Percentiles rank a stretch among this genome's conserved stretches.
phyloP scores from a whole-genome alignment of 2,888 invertebrate genomes.

The Acrobasis consociella region DNA sequence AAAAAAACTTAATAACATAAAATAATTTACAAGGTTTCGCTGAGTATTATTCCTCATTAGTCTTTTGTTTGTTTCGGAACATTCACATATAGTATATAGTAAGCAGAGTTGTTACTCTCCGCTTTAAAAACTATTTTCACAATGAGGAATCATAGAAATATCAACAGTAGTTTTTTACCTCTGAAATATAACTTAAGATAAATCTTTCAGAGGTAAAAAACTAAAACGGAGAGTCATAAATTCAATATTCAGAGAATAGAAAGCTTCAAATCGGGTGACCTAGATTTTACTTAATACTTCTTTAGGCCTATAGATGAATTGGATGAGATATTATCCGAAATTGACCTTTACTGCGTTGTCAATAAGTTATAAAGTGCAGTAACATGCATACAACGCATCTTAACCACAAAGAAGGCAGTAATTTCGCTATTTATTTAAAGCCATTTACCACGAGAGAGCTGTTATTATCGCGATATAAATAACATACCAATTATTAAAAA shows the following conservation, averaged over 20 bases:
- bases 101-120: no score
- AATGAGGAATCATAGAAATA: no score
- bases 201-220: no score
- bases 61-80: conserved; percentile 29
- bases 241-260: background rate
- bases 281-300: background rate
- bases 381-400: background rate
- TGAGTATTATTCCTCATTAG: conserved; percentile 42
- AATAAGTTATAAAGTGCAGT: background rate
- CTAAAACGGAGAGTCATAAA: background rate
- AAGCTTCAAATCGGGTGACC: background rate
- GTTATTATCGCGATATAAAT: background rate
- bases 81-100: background rate
- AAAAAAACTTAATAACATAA: conserved; percentile 4
- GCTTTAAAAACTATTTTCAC: no score
- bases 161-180: no score
- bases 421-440: background rate
- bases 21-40: conserved; percentile 28
- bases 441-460: background rate
- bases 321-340: background rate
- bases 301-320: background rate
- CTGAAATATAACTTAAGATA: no score
- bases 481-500: background rate
- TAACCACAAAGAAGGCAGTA: background rate
- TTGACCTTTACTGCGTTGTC: background rate